A percentile compares a stretch with the other conserved stretches of the same genome.
Evolutionary conservation across 2,888 invertebrate genomes (phyloP).

Genomic region (Phyllotreta striolata): DNA sequence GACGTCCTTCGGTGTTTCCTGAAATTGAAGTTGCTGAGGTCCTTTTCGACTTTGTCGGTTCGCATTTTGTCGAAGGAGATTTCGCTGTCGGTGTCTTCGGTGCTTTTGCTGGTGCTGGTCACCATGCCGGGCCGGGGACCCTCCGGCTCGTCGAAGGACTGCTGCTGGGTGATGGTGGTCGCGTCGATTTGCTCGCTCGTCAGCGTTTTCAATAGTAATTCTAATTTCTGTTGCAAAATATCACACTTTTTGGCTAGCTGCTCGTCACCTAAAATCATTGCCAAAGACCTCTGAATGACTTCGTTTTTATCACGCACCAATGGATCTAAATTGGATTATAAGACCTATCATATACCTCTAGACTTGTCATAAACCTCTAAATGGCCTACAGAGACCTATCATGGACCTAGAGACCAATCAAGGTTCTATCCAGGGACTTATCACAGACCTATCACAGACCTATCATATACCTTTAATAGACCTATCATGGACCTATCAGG

Average conservation of each 20-base stretch:
- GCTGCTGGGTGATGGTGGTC: conserved; percentile 46
- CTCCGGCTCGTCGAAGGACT: conserved; percentile 38
- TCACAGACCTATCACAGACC: too few relatives aligned
- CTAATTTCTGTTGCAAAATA: conserved; percentile 78
- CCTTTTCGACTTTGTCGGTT: conserved; percentile 59
- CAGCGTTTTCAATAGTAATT: conserved; percentile 75
- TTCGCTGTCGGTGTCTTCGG: conserved; percentile 59
- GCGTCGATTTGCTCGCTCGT: conserved; percentile 70
- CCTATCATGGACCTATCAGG: too few relatives aligned
- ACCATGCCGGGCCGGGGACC: conserved; percentile 5
- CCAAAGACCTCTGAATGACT: neutral
- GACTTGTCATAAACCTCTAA: too few relatives aligned
- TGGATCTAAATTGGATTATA: too few relatives aligned
- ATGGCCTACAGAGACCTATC: too few relatives aligned
- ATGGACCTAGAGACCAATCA: neutral
- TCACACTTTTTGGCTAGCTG: conserved; percentile 74
- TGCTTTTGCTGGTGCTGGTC: conserved; percentile 38
- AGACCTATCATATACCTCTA: too few relatives aligned
- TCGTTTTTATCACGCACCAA: neutral
- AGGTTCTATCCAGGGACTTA: neutral
- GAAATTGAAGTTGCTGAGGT: conserved; percentile 60
- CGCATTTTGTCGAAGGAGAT: conserved; percentile 58
- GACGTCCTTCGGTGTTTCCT: conserved; percentile 59
- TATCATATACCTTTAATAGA: too few relatives aligned
- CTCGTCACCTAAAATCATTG: conserved; percentile 62